phyloP scores from a whole-genome alignment of 1,140 invertebrate genomes.

The Campoletis sonorensis region DNA sequence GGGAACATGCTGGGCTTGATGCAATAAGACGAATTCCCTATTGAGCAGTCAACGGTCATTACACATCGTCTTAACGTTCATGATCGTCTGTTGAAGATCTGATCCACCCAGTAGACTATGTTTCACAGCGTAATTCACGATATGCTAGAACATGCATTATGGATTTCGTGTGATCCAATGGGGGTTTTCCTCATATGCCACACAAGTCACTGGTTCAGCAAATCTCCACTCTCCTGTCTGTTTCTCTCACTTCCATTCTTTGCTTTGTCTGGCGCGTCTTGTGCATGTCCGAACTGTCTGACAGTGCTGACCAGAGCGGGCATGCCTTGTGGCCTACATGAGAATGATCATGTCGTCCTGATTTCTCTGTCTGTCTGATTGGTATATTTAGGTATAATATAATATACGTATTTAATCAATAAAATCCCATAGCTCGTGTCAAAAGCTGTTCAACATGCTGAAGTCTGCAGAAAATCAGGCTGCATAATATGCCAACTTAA shows the following conservation, averaged over 20 bases:
- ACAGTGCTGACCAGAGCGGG: neutral
- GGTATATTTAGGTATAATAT: neutral
- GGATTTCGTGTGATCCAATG: neutral
- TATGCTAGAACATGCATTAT: neutral
- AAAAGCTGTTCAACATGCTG: neutral
- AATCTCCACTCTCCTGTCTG: neutral
- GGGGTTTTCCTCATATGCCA: neutral
- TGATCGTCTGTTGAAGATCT: neutral
- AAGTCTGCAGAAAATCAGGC: neutral
- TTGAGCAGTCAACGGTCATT: neutral
- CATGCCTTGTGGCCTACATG: conserved; percentile 1
- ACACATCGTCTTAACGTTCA: neutral
- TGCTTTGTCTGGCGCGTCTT: neutral
- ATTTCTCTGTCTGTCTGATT: neutral
- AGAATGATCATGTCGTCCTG: neutral
- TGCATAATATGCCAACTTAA: too few relatives aligned
- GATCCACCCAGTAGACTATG: conserved; percentile 8
- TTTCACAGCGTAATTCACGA: conserved; percentile 1
- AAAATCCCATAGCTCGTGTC: neutral
- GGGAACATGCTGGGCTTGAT: conserved; percentile 19
- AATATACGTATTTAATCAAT: neutral
- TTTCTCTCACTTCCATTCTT: neutral
- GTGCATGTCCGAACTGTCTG: conserved; percentile 1
- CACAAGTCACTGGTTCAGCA: conserved; percentile 1
- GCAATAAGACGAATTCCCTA: neutral